Evolutionary conservation across 1,140 invertebrate genomes (phyloP).

Genomic region (Sarcophaga peregrina): DNA sequence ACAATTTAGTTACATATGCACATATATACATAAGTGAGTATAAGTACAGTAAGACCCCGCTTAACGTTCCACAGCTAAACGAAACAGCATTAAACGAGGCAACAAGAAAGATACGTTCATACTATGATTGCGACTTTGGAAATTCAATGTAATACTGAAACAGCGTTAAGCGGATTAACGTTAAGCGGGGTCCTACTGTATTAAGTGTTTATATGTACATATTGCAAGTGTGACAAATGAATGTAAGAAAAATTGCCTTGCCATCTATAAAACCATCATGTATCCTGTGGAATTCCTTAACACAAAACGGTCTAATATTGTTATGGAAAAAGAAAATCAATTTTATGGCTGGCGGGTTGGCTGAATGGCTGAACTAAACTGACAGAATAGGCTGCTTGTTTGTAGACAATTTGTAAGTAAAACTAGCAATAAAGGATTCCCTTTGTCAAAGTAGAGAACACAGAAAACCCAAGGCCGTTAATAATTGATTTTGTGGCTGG

Average conservation of each 20-base stretch:
- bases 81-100: too few species aligned
- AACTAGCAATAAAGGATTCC: background rate
- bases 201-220: background rate
- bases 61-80: too few species aligned
- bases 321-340: constrained; percentile 53
- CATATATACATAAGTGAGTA: too few species aligned
- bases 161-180: too few species aligned
- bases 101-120: too few species aligned
- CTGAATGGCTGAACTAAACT: constrained; percentile 38
- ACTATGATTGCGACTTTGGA: too few species aligned
- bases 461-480: constrained; percentile 49
- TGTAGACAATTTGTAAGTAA: constrained; percentile 26
- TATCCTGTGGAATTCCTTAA: background rate
- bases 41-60: too few species aligned
- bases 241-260: background rate
- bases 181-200: too few species aligned
- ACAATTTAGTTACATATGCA: too few species aligned
- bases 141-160: too few species aligned
- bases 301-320: background rate
- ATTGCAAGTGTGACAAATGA: constrained; percentile 30
- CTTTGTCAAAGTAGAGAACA: background rate
- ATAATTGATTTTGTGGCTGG: constrained; percentile 65
- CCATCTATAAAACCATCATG: constrained; percentile 7
- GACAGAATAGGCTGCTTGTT: constrained; percentile 22
- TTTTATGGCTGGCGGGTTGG: constrained; percentile 53